Base-by-base conservation (phyloP, 2,113 vertebrate genomes). In the Scalopus aquaticus region DNA sequence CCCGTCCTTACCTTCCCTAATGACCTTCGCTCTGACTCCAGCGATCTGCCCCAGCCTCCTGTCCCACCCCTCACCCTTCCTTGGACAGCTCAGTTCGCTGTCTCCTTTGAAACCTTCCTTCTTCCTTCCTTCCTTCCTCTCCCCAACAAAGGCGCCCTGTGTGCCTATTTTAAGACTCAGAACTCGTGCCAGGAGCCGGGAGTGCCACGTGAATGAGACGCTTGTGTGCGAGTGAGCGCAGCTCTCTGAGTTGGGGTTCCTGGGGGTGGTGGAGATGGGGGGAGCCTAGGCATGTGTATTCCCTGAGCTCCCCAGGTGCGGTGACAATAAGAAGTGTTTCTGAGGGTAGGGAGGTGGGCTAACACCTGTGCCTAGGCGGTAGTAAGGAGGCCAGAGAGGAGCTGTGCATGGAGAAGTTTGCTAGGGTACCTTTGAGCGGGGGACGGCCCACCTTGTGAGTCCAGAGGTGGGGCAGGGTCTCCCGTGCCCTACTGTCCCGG, bases 71-170 rank as follows among this genome's bases (percentile, higher is more conserved):
- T 15, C 5, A 16, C 22, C 35, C 6, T 51, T 76, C 80, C 81
- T 58, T 39, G 90, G 42, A 39, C 0, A 42, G 73, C 26, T 3
- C 24, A 1, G 26, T 20, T 35, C 30, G 58, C 72, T 22, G 20
- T 49, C 69, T 56, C 92, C 74, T 84, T 49, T 90, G 79, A 64
- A 76, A 49, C 35, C 6, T 70, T 39, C 44, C 79, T 70, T 51
- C 79, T 91, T 73, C 77, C 88, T 91, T 62, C 83, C 90, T 64
- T 56, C 86, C 72, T 85, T 84, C 58, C 89, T 65, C n/a, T 60
- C 5, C 16, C 70, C 95, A 44, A 95, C 96, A 96, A 93, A 95
- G 89, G 69, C 46, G 20, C 19, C 44, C 77, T 96, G 70, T 95
- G n/a, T 39, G 87, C 83, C 92, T 95, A 49, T 91, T 82, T 85